phyloP scores from a whole-genome alignment of 2,888 invertebrate species.

The Anoncus sp. region DNA sequence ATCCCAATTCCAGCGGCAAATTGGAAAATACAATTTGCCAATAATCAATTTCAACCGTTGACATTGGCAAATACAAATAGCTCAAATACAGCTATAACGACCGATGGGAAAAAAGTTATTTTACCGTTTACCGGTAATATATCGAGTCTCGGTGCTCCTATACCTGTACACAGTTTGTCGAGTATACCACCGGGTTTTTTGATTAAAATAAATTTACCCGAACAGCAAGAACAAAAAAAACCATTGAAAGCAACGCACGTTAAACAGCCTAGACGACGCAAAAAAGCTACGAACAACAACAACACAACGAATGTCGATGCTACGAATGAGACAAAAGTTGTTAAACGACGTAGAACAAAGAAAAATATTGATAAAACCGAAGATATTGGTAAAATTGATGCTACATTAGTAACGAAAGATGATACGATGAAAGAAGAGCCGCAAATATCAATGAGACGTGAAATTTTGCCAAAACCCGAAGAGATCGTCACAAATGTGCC shows the following conservation, averaged over 20 bases:
- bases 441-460: constrained; percentile 6
- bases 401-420: no score
- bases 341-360: constrained; percentile 29
- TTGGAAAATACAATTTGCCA: constrained; percentile 78
- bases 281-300: not conserved
- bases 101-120: constrained; percentile 79
- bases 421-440: not conserved
- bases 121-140: constrained; percentile 80
- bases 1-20: constrained; percentile 79
- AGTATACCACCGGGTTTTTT: constrained; percentile 81
- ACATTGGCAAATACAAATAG: constrained; percentile 75
- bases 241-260: constrained; percentile 61
- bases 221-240: constrained; percentile 65
- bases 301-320: not conserved
- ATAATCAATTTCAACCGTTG: constrained; percentile 79
- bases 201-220: constrained; percentile 80
- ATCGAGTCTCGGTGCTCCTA: constrained; percentile 79
- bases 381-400: no score
- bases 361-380: constrained; percentile 3
- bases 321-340: constrained; percentile 12
- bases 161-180: constrained; percentile 80
- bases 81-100: constrained; percentile 69
- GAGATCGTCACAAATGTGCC: constrained; percentile 12
- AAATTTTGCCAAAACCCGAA: constrained; percentile 9
- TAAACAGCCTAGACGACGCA: constrained; percentile 47